Conservation (phyloP, 1,140 invertebrate species). For the Danaus plexippus region DNA sequence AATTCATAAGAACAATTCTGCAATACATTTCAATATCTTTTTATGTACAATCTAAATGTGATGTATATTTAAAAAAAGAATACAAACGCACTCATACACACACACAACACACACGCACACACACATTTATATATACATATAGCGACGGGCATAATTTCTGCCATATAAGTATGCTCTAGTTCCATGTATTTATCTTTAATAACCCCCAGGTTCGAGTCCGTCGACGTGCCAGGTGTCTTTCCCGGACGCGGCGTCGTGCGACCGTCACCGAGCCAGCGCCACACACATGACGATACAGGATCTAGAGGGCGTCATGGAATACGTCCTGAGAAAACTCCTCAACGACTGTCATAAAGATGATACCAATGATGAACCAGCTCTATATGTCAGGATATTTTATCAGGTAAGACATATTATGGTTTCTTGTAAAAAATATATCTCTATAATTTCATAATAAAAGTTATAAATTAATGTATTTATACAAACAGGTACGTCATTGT, state of each 20-base stretch:
- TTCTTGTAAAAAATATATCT: not conserved
- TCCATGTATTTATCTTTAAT: not conserved
- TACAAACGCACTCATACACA: no score
- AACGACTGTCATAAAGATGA: slow-evolving; percentile 74
- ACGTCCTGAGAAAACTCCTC: slow-evolving; percentile 80
- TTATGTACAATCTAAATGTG: no score
- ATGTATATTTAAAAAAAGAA: no score
- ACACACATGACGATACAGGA: slow-evolving; percentile 73
- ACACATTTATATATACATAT: no score
- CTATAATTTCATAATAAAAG: not conserved
- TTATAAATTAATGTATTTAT: no score
- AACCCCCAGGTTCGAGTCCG: slow-evolving; percentile 74
- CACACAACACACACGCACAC: no score
- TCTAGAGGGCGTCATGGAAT: slow-evolving; percentile 79
- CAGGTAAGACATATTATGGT: slow-evolving; percentile 61
- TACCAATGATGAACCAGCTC: slow-evolving; percentile 72
- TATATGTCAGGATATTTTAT: slow-evolving; percentile 83
- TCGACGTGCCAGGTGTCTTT: slow-evolving; percentile 76
- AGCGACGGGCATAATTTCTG: no score
- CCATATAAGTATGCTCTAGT: no score
- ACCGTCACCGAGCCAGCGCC: slow-evolving; percentile 68
- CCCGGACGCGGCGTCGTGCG: slow-evolving; percentile 71
- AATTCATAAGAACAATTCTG: no score
- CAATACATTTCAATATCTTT: no score
- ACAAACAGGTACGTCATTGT: no score